Evolutionary conservation across 2,888 invertebrate species (phyloP).

Genomic region (Stenoptilia bipunctidactyla): DNA sequence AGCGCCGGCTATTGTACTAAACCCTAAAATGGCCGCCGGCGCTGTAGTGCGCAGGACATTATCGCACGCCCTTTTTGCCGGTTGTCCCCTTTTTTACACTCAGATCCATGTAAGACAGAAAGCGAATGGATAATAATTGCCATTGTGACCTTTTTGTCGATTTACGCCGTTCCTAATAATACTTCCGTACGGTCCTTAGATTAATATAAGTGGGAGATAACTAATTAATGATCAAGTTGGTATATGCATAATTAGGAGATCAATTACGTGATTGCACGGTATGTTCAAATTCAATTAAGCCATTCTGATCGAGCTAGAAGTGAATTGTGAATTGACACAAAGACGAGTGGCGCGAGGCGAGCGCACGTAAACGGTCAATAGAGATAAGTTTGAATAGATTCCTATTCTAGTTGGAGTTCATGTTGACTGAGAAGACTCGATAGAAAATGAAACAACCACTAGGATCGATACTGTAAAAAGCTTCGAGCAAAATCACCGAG

Average conservation of each 20-base stretch:
- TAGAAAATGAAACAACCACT: neutral
- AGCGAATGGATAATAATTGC: slow-evolving; percentile 61
- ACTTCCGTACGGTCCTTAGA: slow-evolving; percentile 30
- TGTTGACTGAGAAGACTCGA: neutral
- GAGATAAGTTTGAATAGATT: neutral
- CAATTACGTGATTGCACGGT: too few species aligned
- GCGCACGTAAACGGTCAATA: neutral
- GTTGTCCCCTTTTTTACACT: slow-evolving; percentile 36
- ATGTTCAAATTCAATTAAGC: too few species aligned
- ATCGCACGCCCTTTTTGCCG: slow-evolving; percentile 47
- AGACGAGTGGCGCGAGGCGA: too few species aligned
- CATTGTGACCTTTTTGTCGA: slow-evolving; percentile 48
- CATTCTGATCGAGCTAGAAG: too few species aligned
- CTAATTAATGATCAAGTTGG: too few species aligned
- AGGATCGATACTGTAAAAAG: neutral
- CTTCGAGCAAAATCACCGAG: neutral
- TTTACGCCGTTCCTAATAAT: slow-evolving; percentile 32
- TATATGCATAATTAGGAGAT: too few species aligned
- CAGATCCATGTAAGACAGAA: slow-evolving; percentile 51
- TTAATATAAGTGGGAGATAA: slow-evolving; percentile 26
- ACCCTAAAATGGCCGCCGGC: slow-evolving; percentile 40
- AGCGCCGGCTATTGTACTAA: slow-evolving; percentile 43
- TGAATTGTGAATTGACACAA: too few species aligned
- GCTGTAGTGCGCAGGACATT: slow-evolving; percentile 42
- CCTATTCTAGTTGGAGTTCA: neutral